Evolutionary conservation across 2,888 invertebrate species (phyloP).

Genomic region (Polymixis lichenea): DNA sequence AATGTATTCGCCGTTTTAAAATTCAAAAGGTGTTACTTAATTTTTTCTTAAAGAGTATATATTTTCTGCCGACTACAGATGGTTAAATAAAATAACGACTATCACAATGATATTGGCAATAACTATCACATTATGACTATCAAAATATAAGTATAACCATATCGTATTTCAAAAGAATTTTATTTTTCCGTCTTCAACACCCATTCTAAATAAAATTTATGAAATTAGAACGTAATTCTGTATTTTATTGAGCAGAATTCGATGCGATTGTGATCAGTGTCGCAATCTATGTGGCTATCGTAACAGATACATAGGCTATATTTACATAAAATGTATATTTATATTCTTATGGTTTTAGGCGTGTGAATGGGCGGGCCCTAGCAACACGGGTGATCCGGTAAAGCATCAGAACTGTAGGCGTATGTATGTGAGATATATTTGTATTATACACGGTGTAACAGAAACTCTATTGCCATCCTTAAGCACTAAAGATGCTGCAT

Average conservation of each 20-base stretch:
- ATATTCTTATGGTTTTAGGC: constrained; percentile 30
- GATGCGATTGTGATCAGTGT: constrained; percentile 31
- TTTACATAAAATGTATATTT: constrained; percentile 50
- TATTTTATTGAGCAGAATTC: constrained; percentile 40
- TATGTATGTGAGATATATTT: constrained; percentile 6
- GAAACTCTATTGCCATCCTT: too few species aligned
- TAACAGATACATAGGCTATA: constrained; percentile 32
- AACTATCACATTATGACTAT: constrained; percentile 9
- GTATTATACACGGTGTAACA: too few species aligned
- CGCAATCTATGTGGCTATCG: constrained; percentile 26
- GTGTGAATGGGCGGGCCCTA: constrained; percentile 47
- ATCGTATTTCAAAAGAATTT: constrained; percentile 46
- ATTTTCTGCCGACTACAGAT: constrained; percentile 16
- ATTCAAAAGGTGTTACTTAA: constrained; percentile 15
- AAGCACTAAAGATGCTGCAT: too few species aligned
- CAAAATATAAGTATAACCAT: background rate
- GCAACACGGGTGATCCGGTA: background rate
- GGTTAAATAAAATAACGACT: background rate
- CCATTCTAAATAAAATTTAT: constrained; percentile 35
- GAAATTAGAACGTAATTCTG: constrained; percentile 33
- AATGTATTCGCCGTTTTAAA: background rate
- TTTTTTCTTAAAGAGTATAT: constrained; percentile 21
- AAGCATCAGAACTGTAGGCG: constrained; percentile 14
- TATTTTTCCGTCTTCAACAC: constrained; percentile 17
- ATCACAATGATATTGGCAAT: constrained; percentile 3